phyloP scores from a whole-genome alignment of 2,797 vertebrate genomes.

The Thaleichthys pacificus region DNA sequence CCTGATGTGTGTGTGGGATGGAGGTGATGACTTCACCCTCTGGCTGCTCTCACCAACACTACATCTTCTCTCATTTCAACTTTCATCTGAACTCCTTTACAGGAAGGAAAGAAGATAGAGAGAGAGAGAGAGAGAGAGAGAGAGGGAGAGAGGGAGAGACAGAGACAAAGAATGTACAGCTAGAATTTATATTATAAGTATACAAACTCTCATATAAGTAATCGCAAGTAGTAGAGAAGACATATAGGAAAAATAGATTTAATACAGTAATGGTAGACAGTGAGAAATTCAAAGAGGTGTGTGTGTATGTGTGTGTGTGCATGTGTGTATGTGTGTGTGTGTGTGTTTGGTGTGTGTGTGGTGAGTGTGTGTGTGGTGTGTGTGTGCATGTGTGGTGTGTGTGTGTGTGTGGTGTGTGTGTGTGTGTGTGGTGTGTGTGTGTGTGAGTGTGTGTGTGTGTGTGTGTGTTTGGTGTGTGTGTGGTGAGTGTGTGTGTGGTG shows the following conservation, averaged over 20 bases:
- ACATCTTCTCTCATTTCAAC: slow-evolving; percentile 18
- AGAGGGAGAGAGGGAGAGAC: not conserved
- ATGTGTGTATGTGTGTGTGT: not conserved
- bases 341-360: not conserved
- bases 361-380: not conserved
- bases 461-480: not conserved
- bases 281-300: not conserved
- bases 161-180: not conserved
- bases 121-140: not conserved
- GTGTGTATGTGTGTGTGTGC: not conserved
- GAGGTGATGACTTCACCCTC: slow-evolving; percentile 8
- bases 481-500: not conserved
- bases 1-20: slow-evolving; percentile 2
- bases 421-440: too few relatives aligned
- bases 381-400: not conserved
- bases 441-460: too few relatives aligned
- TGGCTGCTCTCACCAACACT: slow-evolving; percentile 11
- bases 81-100: not conserved
- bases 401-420: not conserved
- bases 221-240: not conserved
- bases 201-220: not conserved
- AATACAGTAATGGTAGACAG: not conserved
- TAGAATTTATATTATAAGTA: not conserved
- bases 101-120: slow-evolving; percentile 1
- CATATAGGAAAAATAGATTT: not conserved